Base-by-base conservation (phyloP, 2,797 vertebrate genomes). In the Cichlasoma orientale region DNA sequence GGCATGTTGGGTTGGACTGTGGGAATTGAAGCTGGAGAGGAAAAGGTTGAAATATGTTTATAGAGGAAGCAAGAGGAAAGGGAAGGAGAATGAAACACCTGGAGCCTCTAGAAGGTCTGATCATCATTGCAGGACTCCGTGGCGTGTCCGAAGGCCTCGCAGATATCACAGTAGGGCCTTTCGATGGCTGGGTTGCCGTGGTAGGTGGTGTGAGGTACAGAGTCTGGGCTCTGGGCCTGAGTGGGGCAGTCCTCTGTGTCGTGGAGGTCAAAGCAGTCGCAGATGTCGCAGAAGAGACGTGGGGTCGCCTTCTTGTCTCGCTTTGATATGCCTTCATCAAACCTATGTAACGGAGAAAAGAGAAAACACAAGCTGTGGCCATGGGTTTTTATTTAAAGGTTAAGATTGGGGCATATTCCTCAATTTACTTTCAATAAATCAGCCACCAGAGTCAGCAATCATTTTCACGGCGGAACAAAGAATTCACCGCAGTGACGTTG, bases 231-330 rank as follows among this genome's bases (percentile, higher is more conserved):
- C 95, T 99, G 98, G 0, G 96, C 95, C 95, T 99, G 98, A 0
- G 97, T 99, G 4, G 98, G 98, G 63, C 98, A 99, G 91, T 99
- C 98, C 89, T 99, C 98, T 0, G 97, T 99, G 94, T 99, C 98
- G 0, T 99, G 98, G 58, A 96, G 97, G 80, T 99, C 98, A 2
- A 99, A 99, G 94, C 97, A 97, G 95, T 98, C 98, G 57, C 98
- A 99, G 90, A 99, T 99, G 88, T 99, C 98, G n/a, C 98, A 99
- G 96, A 99, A 99, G 3, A 98, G 96, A 3, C 98, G 98, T 0
- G 97, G 98, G 0, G 94, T 90, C 1, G 86, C 79, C 78, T 97
- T 98, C 94, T 97, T 98, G 77, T 97, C 97, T 90, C 95, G 97
- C 94, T 96, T 98, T 1, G 93, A 90, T 66, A 93, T 88, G 0